Percentiles rank a stretch among this genome's conserved stretches.
Evolutionary conservation across 1,140 invertebrate species (phyloP).

Genomic region (Maconellicoccus hirsutus): DNA sequence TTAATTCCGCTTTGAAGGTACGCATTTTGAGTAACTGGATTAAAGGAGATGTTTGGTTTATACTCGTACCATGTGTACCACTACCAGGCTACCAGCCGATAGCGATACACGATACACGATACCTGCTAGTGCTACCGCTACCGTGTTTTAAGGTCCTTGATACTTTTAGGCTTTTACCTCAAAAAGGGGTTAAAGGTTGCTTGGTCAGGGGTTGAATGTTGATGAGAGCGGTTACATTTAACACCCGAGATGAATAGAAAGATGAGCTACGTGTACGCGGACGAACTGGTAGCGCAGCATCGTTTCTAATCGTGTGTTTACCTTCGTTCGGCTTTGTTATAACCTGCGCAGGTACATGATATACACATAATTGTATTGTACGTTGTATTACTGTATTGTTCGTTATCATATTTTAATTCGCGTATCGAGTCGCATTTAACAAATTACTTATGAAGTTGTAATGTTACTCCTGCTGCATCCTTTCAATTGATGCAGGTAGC

Average conservation of each 20-base stretch:
- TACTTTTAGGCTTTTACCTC: not conserved
- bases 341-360: too few species aligned
- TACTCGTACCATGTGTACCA: not conserved
- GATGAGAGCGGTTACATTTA: not conserved
- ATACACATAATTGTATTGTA: too few species aligned
- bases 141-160: not conserved
- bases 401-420: too few species aligned
- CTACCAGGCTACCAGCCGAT: too few species aligned
- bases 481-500: too few species aligned
- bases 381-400: too few species aligned
- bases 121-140: not conserved
- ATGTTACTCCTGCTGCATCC: too few species aligned
- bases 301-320: too few species aligned
- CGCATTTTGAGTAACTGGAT: slow-evolving; percentile 12
- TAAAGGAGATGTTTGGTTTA: slow-evolving; percentile 16
- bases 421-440: too few species aligned
- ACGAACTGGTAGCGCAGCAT: slow-evolving; percentile 15
- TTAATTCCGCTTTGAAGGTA: slow-evolving; percentile 13
- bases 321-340: too few species aligned
- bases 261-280: not conserved
- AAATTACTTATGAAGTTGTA: too few species aligned
- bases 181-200: slow-evolving; percentile 3
- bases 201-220: slow-evolving; percentile 14
- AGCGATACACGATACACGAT: not conserved
- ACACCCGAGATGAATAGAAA: not conserved